A percentile compares a stretch with the other conserved stretches of the same genome.
phyloP scores from a whole-genome alignment of 2,888 invertebrate species.

The Sarcophaga caerulescens region DNA sequence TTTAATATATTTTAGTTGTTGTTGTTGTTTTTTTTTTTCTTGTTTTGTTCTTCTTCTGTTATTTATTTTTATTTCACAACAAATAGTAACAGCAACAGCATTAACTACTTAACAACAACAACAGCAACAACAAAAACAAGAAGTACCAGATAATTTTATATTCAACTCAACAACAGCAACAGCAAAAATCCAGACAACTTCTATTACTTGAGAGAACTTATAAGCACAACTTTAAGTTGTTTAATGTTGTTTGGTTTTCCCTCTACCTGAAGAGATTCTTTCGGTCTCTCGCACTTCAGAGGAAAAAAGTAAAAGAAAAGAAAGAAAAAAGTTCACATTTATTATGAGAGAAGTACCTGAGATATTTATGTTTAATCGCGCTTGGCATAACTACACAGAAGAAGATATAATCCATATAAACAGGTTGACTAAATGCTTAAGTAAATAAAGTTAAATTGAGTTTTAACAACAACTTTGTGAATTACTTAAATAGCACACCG shows the following conservation, averaged over 20 bases:
- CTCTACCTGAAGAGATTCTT: background rate
- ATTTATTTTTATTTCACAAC: background rate
- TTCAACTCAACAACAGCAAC: conserved; percentile 23
- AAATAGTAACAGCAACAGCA: background rate
- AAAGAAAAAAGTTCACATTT: conserved; percentile 36
- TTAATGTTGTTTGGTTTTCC: conserved; percentile 2
- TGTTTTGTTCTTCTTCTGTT: background rate
- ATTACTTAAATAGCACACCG: conserved; percentile 10
- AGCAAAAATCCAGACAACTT: background rate
- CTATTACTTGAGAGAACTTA: background rate
- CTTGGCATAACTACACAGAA: conserved; percentile 41
- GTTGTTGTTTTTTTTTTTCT: background rate
- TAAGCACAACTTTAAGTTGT: background rate
- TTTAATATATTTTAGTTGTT: conserved; percentile 2
- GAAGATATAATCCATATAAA: conserved; percentile 51
- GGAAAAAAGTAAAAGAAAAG: background rate
- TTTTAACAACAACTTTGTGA: conserved; percentile 29
- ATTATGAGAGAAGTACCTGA: conserved; percentile 49
- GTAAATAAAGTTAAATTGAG: conserved; percentile 62
- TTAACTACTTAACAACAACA: conserved; percentile 18
- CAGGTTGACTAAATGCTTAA: conserved; percentile 39
- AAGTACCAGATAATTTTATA: conserved; percentile 47
- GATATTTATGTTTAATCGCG: conserved; percentile 58
- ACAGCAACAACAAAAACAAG: conserved; percentile 8
- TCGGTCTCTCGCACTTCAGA: no score